Evolutionary conservation across 2,797 vertebrate species (phyloP).

Genomic region (Amblyopsis hoosieri): DNA sequence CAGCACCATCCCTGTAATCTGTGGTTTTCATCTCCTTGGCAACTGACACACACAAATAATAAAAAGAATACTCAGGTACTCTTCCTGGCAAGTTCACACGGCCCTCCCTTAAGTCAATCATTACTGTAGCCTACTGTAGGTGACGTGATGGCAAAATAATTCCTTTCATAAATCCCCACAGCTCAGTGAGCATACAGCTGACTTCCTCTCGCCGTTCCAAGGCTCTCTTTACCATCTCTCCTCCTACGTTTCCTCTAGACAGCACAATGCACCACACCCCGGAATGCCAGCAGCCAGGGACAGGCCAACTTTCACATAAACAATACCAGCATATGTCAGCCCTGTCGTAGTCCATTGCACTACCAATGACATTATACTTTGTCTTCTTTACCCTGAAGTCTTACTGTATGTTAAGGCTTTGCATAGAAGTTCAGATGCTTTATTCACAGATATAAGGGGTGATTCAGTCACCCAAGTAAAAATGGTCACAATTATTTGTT

Average conservation of each 20-base stretch:
- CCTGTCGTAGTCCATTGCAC: slow-evolving; percentile 22
- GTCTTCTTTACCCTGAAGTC: not conserved
- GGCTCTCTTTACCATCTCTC: slow-evolving; percentile 56
- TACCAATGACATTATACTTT: not conserved
- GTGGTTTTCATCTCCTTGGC: slow-evolving; percentile 68
- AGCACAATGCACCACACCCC: slow-evolving; percentile 69
- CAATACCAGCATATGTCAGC: slow-evolving; percentile 39
- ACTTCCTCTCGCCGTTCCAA: slow-evolving; percentile 65
- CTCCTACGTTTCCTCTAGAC: slow-evolving; percentile 75
- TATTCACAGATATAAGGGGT: slow-evolving; percentile 38
- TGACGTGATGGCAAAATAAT: slow-evolving; percentile 76
- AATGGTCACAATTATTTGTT: not conserved
- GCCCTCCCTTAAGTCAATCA: slow-evolving; percentile 68
- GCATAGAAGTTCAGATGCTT: slow-evolving; percentile 32
- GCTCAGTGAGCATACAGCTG: slow-evolving; percentile 37
- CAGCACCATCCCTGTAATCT: slow-evolving; percentile 77
- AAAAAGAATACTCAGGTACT: slow-evolving; percentile 67
- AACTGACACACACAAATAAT: slow-evolving; percentile 68
- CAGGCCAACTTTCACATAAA: slow-evolving; percentile 55
- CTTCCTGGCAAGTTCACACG: slow-evolving; percentile 64
- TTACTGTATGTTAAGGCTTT: slow-evolving; percentile 5
- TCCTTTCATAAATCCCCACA: slow-evolving; percentile 71
- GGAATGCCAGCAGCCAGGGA: slow-evolving; percentile 64
- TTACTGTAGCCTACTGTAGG: slow-evolving; percentile 55
- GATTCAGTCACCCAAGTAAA: slow-evolving; percentile 9